Percentiles rank a stretch among this genome's conserved stretches.
Conservation (phyloP, 2,888 invertebrate genomes). For the Sarcophaga carnaria region DNA sequence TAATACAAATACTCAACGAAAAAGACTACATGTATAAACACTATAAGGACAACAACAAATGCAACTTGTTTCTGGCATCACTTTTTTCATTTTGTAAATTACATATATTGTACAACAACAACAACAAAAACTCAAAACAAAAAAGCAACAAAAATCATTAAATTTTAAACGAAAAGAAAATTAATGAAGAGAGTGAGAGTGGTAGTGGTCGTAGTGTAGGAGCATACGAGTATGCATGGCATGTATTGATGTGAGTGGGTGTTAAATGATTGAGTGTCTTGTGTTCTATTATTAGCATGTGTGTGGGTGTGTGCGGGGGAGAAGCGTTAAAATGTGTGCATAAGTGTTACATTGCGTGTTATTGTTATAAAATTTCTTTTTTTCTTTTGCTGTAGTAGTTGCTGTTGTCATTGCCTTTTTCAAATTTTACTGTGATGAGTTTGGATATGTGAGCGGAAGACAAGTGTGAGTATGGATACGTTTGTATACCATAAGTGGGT, state of each 20-base stretch:
- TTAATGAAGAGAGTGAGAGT: neutral
- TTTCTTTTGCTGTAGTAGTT: neutral
- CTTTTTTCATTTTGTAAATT: too few species aligned
- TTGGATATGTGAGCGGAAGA: neutral
- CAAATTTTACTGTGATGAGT: conserved; percentile 1
- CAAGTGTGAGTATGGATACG: neutral
- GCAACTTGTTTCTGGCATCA: too few species aligned
- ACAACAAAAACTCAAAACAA: too few species aligned
- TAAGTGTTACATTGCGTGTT: too few species aligned
- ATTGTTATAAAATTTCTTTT: too few species aligned
- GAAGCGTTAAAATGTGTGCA: neutral
- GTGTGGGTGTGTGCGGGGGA: neutral
- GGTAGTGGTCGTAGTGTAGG: too few species aligned
- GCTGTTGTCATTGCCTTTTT: neutral
- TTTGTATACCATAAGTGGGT: conserved; percentile 5
- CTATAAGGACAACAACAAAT: too few species aligned
- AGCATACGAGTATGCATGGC: neutral
- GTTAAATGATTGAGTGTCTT: neutral
- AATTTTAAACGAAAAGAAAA: conserved; percentile 33
- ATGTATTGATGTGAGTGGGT: neutral
- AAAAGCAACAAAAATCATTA: conserved; percentile 28
- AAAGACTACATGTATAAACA: neutral
- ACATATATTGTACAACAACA: too few species aligned
- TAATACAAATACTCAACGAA: too few species aligned
- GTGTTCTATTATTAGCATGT: neutral